A percentile compares a stretch with the other conserved stretches of the same genome.
These are phyloP conservation scores for Oscheius sp. DNA, from an alignment of 1,140 invertebrate genomes.

Conservation along the genomic window DNA sequence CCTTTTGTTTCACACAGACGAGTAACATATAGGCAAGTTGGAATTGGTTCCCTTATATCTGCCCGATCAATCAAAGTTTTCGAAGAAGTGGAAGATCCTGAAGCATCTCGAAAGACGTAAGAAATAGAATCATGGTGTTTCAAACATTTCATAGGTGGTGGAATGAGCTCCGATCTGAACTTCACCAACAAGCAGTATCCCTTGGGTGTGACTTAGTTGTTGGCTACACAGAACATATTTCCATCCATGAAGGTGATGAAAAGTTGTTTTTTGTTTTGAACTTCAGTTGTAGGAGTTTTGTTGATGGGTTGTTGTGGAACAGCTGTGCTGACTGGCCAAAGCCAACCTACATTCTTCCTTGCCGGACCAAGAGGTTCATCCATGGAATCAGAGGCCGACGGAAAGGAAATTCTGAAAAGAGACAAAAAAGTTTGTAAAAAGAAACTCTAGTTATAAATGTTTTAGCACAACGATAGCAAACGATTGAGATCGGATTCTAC, in stretches of 20 bases:
- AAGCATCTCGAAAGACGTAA: neutral
- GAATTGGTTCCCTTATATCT: conserved; percentile 7
- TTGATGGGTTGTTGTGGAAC: conserved; percentile 11
- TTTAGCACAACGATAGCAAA: no score
- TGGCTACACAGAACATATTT: conserved; percentile 24
- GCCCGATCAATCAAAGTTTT: conserved; percentile 2
- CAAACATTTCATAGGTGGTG: neutral
- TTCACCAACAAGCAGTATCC: conserved; percentile 19
- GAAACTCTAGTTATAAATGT: no score
- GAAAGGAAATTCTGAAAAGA: neutral
- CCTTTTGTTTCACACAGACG: neutral
- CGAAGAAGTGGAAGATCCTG: conserved; percentile 12
- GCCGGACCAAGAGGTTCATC: neutral
- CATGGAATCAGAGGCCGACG: neutral
- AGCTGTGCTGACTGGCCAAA: neutral
- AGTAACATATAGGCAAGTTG: neutral
- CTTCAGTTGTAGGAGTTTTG: neutral
- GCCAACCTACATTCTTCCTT: neutral
- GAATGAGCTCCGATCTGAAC: conserved; percentile 4
- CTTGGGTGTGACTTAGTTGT: conserved; percentile 25
- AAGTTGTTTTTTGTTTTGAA: neutral
- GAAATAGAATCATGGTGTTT: neutral
- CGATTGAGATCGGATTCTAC: neutral
- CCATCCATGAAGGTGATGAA: conserved; percentile 22
- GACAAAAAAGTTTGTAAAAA: neutral